Percentiles rank a stretch among this genome's conserved stretches.
Evolutionary conservation across 1,140 invertebrate species (phyloP).

Genomic region (Olivierus martensii): DNA sequence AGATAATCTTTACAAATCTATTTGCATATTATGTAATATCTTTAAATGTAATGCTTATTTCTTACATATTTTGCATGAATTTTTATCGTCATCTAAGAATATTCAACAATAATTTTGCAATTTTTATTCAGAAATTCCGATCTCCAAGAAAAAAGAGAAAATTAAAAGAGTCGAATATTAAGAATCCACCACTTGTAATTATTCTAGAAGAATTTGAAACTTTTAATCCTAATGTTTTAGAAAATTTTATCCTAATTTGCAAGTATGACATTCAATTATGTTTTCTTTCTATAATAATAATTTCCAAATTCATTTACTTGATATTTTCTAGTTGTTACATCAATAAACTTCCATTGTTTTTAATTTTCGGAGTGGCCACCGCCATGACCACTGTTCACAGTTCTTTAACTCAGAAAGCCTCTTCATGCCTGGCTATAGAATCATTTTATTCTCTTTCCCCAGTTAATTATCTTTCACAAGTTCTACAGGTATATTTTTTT

Average conservation of each 20-base stretch:
- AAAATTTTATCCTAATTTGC: constrained; percentile 29
- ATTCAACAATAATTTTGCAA: too few relatives aligned
- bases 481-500: constrained; percentile 6
- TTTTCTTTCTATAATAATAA: too few relatives aligned
- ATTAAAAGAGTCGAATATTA: background rate
- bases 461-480: constrained; percentile 1
- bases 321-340: constrained; percentile 26
- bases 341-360: constrained; percentile 27
- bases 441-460: constrained; percentile 14
- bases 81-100: too few relatives aligned
- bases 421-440: constrained; percentile 31
- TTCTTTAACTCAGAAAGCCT: constrained; percentile 27
- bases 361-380: constrained; percentile 33
- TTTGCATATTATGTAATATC: too few relatives aligned
- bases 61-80: too few relatives aligned
- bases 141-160: constrained; percentile 23
- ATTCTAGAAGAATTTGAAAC: constrained; percentile 31
- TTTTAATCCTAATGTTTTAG: constrained; percentile 25
- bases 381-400: constrained; percentile 29
- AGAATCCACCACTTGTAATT: constrained; percentile 21
- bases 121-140: background rate
- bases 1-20: too few relatives aligned
- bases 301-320: too few relatives aligned
- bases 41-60: too few relatives aligned
- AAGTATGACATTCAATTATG: constrained; percentile 20